Base-by-base conservation (phyloP, 2,797 vertebrate genomes). In the Poeciliopsis turneri region DNA sequence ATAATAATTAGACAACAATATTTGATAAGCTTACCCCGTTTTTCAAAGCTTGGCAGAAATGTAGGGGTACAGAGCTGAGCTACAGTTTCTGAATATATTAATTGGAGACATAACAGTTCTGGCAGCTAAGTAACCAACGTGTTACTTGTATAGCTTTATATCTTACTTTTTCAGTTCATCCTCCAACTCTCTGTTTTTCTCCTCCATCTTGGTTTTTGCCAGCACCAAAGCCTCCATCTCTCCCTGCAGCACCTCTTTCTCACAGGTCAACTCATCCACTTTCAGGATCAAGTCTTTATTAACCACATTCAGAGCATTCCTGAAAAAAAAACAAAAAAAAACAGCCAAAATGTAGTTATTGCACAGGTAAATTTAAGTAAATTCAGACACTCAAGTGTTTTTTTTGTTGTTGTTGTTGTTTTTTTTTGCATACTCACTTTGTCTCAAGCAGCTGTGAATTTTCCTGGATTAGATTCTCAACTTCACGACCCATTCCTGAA, bases 401-500 rank as follows among this genome's bases (percentile, higher is more conserved):
- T 25, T 30, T 39, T n/a, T n/a, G n/a, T n/a, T n/a, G n/a, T n/a
- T 30, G 30, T 30, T 30, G 39, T 4, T 57, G 0, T 33, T 16
- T 33, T 15, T 16, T 15, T n/a, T 70, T 16, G 25, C 15, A 43
- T 41, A 82, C 97, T 97, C 96, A 99, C 98, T 99, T 99, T 90
- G 98, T 99, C 91, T 99, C 98, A 82, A 99, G 96, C 72, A 99
- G 96, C 78, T 99, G 97, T 0, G 97, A 97, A 93, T 99, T 99
- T 92, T 99, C 98, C 93, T 97, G 90, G 81, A 99, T 97, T 30
- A 99, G 96, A 91, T 99, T 99, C 84, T 99, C 98, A 83, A 99
- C 98, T 94, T 99, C 98, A 80, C 98, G 97, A 79, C 98, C 97
- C 98, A 99, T 99, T 83, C 98, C 98, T 99, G 94, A 75, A 95